These are phyloP conservation scores for Mystacornis crossleyi DNA, from an alignment of 2,113 vertebrate species.

Conservation along the genomic window DNA sequence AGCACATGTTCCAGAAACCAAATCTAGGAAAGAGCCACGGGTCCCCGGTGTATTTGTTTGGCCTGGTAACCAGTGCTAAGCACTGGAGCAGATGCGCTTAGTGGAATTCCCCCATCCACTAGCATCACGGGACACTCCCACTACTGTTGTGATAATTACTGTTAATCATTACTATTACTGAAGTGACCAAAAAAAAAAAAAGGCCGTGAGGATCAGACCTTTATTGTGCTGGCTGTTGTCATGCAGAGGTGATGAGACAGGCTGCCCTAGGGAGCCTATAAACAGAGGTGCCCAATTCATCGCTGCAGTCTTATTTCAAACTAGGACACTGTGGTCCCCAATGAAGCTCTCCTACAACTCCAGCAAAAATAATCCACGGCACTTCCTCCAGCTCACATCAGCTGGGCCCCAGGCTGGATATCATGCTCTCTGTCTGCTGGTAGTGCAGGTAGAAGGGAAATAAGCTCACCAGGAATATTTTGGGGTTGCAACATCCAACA, in stretches of 20 bases:
- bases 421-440: neutral
- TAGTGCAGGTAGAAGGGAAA: neutral
- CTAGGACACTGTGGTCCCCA: neutral
- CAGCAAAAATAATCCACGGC: neutral
- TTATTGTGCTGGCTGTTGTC: constrained; percentile 28
- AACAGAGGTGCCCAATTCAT: neutral
- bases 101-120: constrained; percentile 65
- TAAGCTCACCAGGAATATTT: neutral
- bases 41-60: constrained; percentile 20
- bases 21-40: neutral
- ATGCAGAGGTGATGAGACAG: constrained; percentile 33
- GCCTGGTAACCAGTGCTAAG: constrained; percentile 1
- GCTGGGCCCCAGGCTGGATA: neutral
- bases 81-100: constrained; percentile 10
- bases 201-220: neutral
- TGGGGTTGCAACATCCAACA: neutral
- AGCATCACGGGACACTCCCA: constrained; percentile 52
- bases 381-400: neutral
- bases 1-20: neutral
- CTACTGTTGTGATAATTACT: constrained; percentile 57
- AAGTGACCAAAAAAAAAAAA: neutral
- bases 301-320: neutral
- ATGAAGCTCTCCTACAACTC: neutral
- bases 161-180: constrained; percentile 52
- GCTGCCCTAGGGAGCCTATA: constrained; percentile 20